Evolutionary conservation across 2,888 invertebrate genomes (phyloP).

Genomic region (Cerceris rybyensis): DNA sequence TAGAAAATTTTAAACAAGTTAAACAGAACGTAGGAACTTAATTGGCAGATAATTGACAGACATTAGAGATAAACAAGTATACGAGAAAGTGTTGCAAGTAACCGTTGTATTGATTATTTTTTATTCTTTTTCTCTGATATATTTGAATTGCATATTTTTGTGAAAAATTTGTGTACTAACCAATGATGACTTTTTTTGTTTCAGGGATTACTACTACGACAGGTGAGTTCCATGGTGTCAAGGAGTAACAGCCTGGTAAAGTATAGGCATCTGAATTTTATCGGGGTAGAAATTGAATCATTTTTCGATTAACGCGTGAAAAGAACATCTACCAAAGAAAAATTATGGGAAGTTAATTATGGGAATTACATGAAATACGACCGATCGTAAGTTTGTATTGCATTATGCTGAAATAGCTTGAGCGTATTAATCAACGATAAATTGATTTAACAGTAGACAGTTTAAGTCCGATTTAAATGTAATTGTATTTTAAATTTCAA

Average conservation of each 20-base stretch:
- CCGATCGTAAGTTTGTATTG: too few species aligned
- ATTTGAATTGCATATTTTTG: too few species aligned
- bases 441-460: not conserved
- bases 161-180: constrained; percentile 18
- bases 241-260: not conserved
- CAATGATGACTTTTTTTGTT: constrained; percentile 80
- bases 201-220: constrained; percentile 88
- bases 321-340: not conserved
- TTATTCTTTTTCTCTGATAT: too few species aligned
- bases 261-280: not conserved
- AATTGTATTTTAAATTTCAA: constrained; percentile 5
- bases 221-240: constrained; percentile 82
- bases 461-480: constrained; percentile 1
- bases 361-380: too few species aligned
- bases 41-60: too few species aligned
- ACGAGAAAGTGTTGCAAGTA: too few species aligned
- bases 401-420: not conserved
- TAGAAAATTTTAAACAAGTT: too few species aligned
- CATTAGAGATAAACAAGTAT: too few species aligned
- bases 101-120: too few species aligned
- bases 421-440: not conserved
- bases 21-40: too few species aligned
- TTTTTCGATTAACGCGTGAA: too few species aligned
- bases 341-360: not conserved
- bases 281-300: too few species aligned